Conservation (phyloP, 2,888 invertebrate genomes). For the Drosophila kanekoi region DNA sequence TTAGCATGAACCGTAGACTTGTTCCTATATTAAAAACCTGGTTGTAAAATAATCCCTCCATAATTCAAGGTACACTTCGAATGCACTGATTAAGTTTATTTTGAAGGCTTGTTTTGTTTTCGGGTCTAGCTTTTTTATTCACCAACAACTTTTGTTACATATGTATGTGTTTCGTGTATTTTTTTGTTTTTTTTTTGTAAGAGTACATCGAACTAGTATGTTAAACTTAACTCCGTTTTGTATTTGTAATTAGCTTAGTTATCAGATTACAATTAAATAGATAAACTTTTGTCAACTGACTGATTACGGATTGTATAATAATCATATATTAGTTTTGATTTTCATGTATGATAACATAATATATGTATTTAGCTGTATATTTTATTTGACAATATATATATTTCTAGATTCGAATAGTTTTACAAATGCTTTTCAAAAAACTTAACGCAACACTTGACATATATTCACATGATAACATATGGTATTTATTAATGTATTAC, state of each 20-base stretch:
- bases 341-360: background rate
- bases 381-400: background rate
- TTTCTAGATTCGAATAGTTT: conserved; percentile 14
- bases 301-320: conserved; percentile 15
- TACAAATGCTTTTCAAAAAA: conserved; percentile 31
- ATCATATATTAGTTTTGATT: background rate
- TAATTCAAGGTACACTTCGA: too few relatives aligned
- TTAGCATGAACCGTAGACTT: too few relatives aligned
- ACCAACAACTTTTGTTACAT: conserved; percentile 80
- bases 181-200: conserved; percentile 40
- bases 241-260: conserved; percentile 33
- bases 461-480: conserved; percentile 46
- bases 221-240: conserved; percentile 57
- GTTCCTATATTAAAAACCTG: background rate
- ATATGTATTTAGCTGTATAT: background rate
- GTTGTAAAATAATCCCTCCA: background rate
- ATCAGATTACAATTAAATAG: conserved; percentile 25
- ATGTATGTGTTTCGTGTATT: conserved; percentile 58
- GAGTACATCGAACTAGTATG: conserved; percentile 33
- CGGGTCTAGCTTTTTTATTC: conserved; percentile 75
- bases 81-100: background rate
- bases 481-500: conserved; percentile 20
- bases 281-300: conserved; percentile 25
- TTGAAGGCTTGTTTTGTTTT: conserved; percentile 30
- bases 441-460: conserved; percentile 56